A percentile compares a stretch with the other conserved stretches of the same genome.
Evolutionary conservation across 1,140 invertebrate genomes (phyloP).

Genomic region (Drosophila subobscura): DNA sequence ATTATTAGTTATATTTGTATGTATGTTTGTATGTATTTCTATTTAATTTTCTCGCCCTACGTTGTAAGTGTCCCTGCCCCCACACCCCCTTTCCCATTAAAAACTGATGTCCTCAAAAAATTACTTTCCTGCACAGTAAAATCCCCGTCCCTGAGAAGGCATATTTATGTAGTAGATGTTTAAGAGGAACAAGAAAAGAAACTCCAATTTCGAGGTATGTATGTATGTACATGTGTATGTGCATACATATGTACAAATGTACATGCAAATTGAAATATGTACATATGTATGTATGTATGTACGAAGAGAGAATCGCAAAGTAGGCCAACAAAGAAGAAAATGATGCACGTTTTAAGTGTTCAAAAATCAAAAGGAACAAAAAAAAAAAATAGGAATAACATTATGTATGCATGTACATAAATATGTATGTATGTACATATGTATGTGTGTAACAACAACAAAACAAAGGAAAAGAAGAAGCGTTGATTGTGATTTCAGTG

Average conservation of each 20-base stretch:
- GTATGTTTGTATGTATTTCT: constrained; percentile 9
- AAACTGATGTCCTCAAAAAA: not conserved
- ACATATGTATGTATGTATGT: constrained; percentile 11
- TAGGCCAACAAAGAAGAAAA: constrained; percentile 1
- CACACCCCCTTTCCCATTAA: constrained; percentile 1
- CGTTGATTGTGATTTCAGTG: constrained; percentile 77
- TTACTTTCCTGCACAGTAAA: not conserved
- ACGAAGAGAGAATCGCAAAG: not conserved
- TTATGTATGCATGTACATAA: not conserved
- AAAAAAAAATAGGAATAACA: constrained; percentile 14
- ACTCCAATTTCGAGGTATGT: too few species aligned
- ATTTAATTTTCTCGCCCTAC: constrained; percentile 51
- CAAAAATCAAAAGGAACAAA: constrained; percentile 24
- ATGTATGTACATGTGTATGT: not conserved
- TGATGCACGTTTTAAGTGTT: constrained; percentile 52
- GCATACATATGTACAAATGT: constrained; percentile 20
- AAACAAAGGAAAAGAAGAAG: constrained; percentile 45
- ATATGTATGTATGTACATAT: constrained; percentile 1
- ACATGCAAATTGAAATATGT: too few species aligned
- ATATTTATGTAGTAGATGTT: constrained; percentile 50
- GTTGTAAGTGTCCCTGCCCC: constrained; percentile 28
- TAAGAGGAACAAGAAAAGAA: constrained; percentile 9
- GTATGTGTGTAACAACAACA: constrained; percentile 5
- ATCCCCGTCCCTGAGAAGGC: not conserved
- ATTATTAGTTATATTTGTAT: constrained; percentile 34